Evolutionary conservation across 2,797 vertebrate genomes (phyloP).

Genomic region (Anguilla obscura): DNA sequence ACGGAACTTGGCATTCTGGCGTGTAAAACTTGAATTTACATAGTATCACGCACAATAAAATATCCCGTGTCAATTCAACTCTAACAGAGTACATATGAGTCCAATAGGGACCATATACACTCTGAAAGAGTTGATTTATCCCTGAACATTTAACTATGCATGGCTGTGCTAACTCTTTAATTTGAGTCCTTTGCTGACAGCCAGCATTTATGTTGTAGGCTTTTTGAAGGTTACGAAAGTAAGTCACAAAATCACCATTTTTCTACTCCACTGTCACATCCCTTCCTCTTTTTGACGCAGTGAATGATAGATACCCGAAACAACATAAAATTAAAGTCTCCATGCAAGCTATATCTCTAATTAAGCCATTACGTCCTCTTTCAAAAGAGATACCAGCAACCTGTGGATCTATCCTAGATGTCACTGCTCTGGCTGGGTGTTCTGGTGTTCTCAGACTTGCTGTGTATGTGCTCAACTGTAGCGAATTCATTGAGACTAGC

Average conservation of each 20-base stretch:
- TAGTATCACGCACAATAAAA: too few species aligned
- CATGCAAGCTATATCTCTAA: background rate
- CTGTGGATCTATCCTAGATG: background rate
- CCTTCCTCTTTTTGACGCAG: background rate
- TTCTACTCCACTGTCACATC: background rate
- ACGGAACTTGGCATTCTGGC: too few species aligned
- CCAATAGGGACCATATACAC: background rate
- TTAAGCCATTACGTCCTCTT: background rate
- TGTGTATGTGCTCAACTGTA: conserved; percentile 11
- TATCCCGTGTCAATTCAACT: too few species aligned
- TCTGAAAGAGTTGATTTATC: background rate
- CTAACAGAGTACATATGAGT: too few species aligned
- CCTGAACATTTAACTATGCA: background rate
- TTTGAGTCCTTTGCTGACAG: background rate
- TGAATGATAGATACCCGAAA: background rate
- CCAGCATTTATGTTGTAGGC: background rate
- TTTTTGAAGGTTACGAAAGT: background rate
- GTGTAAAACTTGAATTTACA: too few species aligned
- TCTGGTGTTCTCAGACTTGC: background rate
- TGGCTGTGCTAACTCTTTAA: background rate
- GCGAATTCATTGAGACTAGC: conserved; percentile 28
- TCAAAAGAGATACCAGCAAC: background rate
- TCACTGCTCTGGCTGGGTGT: background rate
- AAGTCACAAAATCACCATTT: background rate
- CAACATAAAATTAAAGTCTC: background rate